Conservation (phyloP, 2,113 vertebrate genomes). For the Mesocricetus auratus region DNA sequence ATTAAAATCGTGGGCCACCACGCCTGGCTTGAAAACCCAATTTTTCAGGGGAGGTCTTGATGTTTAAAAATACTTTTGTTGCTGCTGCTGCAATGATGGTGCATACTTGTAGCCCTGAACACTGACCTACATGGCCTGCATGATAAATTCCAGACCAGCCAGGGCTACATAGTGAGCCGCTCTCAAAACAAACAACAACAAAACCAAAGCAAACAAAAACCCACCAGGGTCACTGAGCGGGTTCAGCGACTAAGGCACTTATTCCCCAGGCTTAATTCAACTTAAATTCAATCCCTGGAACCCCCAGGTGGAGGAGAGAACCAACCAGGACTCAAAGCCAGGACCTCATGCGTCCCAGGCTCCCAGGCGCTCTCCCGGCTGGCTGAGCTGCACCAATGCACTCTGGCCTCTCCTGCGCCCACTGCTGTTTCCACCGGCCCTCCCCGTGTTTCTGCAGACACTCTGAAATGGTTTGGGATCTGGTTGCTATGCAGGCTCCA, state of each 20-base stretch:
- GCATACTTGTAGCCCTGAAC: too few species aligned
- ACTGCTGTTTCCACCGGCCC: fast-evolving
- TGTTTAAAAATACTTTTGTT: neutral
- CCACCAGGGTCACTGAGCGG: neutral
- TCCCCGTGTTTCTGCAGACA: fast-evolving
- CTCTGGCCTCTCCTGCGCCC: fast-evolving
- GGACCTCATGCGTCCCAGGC: neutral
- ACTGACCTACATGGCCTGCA: neutral
- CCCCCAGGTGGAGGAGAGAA: neutral
- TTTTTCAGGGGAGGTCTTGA: neutral
- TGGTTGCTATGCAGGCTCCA: neutral
- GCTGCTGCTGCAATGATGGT: neutral
- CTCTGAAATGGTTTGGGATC: too few species aligned
- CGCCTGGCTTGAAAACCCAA: neutral
- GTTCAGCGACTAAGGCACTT: neutral
- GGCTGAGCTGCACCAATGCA: neutral
- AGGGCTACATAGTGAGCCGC: neutral
- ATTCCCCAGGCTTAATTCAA: neutral
- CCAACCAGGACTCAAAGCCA: neutral
- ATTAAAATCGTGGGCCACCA: neutral
- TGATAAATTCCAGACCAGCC: neutral
- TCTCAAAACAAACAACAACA: neutral
- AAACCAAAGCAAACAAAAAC: neutral
- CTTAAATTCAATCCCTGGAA: neutral
- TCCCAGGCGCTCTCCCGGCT: fast-evolving